Evolutionary conservation across 2,113 vertebrate genomes (phyloP).

Genomic region (Cololabis saira): DNA sequence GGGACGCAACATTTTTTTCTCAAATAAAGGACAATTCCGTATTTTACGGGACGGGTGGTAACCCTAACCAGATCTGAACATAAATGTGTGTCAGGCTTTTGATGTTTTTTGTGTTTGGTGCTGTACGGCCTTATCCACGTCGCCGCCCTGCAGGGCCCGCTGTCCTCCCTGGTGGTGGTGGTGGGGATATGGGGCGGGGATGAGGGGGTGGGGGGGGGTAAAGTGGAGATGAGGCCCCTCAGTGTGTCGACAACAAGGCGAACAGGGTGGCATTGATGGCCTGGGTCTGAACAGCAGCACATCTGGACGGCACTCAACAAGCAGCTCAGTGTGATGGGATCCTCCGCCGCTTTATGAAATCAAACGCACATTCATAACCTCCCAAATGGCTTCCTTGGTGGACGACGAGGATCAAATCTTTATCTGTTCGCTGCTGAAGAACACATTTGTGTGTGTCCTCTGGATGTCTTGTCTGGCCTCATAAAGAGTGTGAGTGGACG

Average conservation of each 20-base stretch:
- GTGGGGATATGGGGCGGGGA: no score
- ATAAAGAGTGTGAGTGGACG: neutral
- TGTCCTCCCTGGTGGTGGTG: no score
- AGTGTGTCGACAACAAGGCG: slow-evolving; percentile 27
- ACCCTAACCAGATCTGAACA: no score
- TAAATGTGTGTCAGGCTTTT: no score
- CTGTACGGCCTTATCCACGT: no score
- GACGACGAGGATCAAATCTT: slow-evolving; percentile 33
- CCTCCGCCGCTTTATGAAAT: slow-evolving; percentile 56
- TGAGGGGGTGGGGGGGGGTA: neutral
- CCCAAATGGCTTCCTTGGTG: slow-evolving; percentile 26
- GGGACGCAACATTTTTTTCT: no score
- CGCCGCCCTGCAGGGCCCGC: no score
- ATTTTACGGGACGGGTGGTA: no score
- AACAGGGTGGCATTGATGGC: slow-evolving; percentile 59
- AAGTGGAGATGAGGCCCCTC: slow-evolving; percentile 27
- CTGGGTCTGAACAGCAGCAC: slow-evolving; percentile 30
- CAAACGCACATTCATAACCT: slow-evolving; percentile 59
- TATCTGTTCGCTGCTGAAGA: slow-evolving; percentile 51
- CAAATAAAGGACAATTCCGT: no score
- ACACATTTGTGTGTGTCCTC: slow-evolving; percentile 32
- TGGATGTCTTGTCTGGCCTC: slow-evolving; percentile 1
- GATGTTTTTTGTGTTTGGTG: no score
- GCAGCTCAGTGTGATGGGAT: slow-evolving; percentile 48
- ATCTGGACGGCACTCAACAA: slow-evolving; percentile 63